Evolutionary conservation across 2,113 vertebrate species (phyloP).

Genomic region (Psephotus haematonotus): DNA sequence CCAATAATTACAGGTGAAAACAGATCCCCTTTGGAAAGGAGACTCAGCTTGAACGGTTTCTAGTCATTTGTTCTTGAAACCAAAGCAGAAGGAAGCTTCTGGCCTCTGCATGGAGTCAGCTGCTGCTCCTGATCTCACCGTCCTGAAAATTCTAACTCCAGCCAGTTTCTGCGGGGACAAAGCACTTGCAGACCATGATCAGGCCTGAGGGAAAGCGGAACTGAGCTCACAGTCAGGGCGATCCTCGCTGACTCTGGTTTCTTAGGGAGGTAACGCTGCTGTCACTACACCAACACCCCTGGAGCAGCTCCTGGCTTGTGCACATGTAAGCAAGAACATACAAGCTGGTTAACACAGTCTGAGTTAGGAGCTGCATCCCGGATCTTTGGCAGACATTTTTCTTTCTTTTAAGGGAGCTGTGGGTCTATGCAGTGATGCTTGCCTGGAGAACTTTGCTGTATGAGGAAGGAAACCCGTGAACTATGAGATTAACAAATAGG

Average conservation of each 20-base stretch:
- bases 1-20: neutral
- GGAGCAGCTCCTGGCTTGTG: neutral
- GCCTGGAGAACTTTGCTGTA: neutral
- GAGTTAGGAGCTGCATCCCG: neutral
- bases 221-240: neutral
- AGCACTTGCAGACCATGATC: neutral
- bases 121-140: neutral
- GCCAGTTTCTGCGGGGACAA: neutral
- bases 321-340: neutral
- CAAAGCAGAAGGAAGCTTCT: neutral
- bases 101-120: neutral
- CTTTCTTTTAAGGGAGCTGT: neutral
- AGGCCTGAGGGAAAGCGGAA: neutral
- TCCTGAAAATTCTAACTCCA: neutral
- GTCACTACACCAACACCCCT: no score
- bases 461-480: slow-evolving; percentile 31
- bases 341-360: neutral
- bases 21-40: neutral
- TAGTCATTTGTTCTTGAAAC: no score
- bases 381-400: neutral
- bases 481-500: slow-evolving; percentile 6
- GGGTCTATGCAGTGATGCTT: neutral
- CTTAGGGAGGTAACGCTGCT: rapidly evolving
- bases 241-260: no score
- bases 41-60: neutral